Conservation (phyloP, 2,113 vertebrate species). For the Eublepharis macularius region DNA sequence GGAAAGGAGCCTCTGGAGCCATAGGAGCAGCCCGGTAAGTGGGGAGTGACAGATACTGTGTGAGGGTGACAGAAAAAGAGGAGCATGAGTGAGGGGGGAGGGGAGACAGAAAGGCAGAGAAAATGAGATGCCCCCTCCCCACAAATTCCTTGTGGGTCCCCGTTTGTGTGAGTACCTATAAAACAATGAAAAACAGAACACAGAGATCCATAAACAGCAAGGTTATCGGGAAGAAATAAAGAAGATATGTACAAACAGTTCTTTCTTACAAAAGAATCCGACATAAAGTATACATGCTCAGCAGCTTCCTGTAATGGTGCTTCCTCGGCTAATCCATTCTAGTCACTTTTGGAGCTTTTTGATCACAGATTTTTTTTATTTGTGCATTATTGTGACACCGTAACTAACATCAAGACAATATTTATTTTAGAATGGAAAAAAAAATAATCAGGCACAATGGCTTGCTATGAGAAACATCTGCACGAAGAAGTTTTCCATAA, state of each 20-base stretch:
- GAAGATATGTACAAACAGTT: not conserved
- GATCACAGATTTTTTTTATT: not conserved
- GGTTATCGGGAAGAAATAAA: too few species aligned
- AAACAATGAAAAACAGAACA: too few species aligned
- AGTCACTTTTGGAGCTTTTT: slow-evolving; percentile 5
- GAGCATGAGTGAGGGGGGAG: too few species aligned
- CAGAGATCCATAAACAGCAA: too few species aligned
- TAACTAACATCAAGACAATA: not conserved
- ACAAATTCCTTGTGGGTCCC: too few species aligned
- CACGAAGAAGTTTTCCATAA: not conserved
- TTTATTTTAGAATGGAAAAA: not conserved
- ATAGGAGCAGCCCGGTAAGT: too few species aligned
- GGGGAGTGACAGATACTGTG: too few species aligned
- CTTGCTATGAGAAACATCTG: not conserved
- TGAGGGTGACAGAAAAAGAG: too few species aligned
- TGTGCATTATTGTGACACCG: not conserved
- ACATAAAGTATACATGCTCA: slow-evolving; percentile 1
- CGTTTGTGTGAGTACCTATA: too few species aligned
- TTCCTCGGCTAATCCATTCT: slow-evolving; percentile 4
- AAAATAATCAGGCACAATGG: not conserved
- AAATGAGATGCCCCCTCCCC: too few species aligned
- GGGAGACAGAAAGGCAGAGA: too few species aligned
- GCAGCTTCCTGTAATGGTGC: not conserved
- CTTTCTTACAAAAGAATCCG: not conserved
- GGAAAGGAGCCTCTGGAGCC: too few species aligned